Evolutionary conservation across 2,797 vertebrate genomes (phyloP), one percentile per base, ranked within the genome.

Genomic region (Danionella dracula): DNA sequence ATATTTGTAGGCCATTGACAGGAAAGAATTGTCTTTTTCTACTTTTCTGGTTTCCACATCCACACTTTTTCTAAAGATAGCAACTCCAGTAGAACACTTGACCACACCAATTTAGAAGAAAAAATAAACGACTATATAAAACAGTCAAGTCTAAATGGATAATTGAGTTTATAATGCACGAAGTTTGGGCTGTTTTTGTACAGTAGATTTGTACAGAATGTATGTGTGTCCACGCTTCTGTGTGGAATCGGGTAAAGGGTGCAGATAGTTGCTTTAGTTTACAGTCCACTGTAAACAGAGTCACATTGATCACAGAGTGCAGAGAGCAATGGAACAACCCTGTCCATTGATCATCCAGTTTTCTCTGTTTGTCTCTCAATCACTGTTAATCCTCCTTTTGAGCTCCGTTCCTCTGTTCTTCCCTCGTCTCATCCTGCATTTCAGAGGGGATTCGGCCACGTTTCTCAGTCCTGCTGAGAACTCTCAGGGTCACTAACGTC

Each of bases 381-480:
- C 46, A 17, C 31, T 53, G 13, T 4, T 41, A 49, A 35, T 29
- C 49, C 38, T 3, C 20, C 21, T 19, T 42, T 42, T 60, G 8
- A 49, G 15, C 50, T 44, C 37, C 32, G 34, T 29, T 40, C 31
- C 42, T 65, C 35, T 32, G 8, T 57, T 34, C 29, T 2, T 68
- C 23, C 31, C 34, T 34, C 23, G 38, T 29, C 34, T 13, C 35
- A 37, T 51, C 38, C 49, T 20, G 21, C 37, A n/a, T 59, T 71
- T 58, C 27, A 10, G 44, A 61, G 37, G 29, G 63, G 68, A 41
- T 58, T 85, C 86, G 58, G 90, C 68, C 71, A 70, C 12, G 21
- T 37, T 59, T 38, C 95, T 97, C 96, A 97, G 96, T 94, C 96
- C 95, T 89, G 95, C 96, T 98, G 96, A 98, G 94, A 92, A 91